Evolutionary conservation across 35 echinoderm and acorn worm genomes (phyloP).

Genomic region (Diadema setosum): DNA sequence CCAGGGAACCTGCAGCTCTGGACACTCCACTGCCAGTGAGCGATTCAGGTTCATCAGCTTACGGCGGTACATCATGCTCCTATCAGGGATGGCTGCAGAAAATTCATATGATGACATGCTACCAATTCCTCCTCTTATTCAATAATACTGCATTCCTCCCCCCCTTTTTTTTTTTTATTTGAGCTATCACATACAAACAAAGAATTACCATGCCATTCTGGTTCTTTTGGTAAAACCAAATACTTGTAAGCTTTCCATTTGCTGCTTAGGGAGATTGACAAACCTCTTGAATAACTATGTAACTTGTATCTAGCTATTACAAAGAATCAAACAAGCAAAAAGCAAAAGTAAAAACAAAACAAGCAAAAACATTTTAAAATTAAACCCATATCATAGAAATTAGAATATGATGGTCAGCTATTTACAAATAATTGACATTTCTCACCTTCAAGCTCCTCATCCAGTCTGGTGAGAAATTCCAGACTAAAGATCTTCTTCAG

Average conservation of each 20-base stretch:
- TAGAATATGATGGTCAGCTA: neutral
- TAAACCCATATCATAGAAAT: no score
- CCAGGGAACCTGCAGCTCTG: conserved; percentile 82
- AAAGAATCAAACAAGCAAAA: neutral
- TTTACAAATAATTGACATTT: neutral
- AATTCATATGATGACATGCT: no score
- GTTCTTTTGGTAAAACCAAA: no score
- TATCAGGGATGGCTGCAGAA: conserved; percentile 39
- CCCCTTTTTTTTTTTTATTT: no score
- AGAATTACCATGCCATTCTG: no score
- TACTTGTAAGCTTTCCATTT: no score
- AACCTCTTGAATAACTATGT: no score
- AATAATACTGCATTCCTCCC: no score
- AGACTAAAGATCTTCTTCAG: conserved; percentile 78
- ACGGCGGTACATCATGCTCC: conserved; percentile 50
- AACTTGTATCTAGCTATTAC: no score
- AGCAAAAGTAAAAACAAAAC: neutral
- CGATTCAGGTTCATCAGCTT: conserved; percentile 91
- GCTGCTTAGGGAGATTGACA: no score
- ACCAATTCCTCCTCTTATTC: no score
- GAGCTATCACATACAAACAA: no score
- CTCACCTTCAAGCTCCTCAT: conserved; percentile 88
- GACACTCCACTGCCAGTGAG: conserved; percentile 72
- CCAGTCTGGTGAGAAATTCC: conserved; percentile 84
- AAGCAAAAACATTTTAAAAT: neutral